Percentiles rank a stretch among this genome's conserved stretches.
phyloP scores from a whole-genome alignment of 1,140 invertebrate species.

The Marisa cornuarietis region DNA sequence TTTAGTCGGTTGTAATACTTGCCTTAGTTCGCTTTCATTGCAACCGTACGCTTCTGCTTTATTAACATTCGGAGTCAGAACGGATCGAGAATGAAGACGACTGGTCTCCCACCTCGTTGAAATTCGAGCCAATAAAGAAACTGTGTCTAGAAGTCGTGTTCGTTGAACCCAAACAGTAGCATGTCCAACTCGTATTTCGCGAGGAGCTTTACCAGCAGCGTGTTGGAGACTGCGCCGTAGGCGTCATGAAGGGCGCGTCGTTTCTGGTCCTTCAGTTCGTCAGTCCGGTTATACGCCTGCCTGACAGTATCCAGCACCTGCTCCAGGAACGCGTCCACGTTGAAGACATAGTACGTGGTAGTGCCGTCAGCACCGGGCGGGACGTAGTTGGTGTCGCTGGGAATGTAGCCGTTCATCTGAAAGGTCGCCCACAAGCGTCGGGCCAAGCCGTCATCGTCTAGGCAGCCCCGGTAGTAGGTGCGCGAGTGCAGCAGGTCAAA shows the following conservation, averaged over 20 bases:
- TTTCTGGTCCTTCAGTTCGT: slow-evolving; percentile 16
- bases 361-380: neutral
- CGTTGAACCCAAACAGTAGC: neutral
- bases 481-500: neutral
- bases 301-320: neutral
- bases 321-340: neutral
- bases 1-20: too few species aligned
- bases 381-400: neutral
- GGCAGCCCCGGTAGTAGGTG: neutral
- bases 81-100: too few species aligned
- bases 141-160: neutral
- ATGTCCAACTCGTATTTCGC: slow-evolving; percentile 11
- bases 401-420: slow-evolving; percentile 24
- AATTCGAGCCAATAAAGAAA: too few species aligned
- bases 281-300: neutral
- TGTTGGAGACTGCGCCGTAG: neutral
- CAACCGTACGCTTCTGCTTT: too few species aligned
- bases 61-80: too few species aligned
- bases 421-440: slow-evolving; percentile 9
- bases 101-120: too few species aligned
- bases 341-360: neutral
- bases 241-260: neutral
- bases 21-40: too few species aligned
- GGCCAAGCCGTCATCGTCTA: neutral
- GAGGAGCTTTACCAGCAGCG: neutral